Conservation (phyloP, 2,113 vertebrate genomes). For the Aegotheles bennettii region DNA sequence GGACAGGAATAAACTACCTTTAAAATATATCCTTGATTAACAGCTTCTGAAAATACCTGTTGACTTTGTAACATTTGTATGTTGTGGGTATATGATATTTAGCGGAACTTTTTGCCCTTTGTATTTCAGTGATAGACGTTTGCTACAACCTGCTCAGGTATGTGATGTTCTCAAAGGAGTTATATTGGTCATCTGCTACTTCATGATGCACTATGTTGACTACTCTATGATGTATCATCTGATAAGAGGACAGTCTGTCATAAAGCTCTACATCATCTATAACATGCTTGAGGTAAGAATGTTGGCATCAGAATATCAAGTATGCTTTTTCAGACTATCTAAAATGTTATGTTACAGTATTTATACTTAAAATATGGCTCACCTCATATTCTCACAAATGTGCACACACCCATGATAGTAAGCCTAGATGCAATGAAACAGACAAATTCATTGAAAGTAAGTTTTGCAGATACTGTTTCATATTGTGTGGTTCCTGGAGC, state of each 20-base stretch:
- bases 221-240: constrained; percentile 99
- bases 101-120: constrained; percentile 23
- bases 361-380: neutral
- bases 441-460: neutral
- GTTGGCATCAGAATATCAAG: neutral
- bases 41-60: neutral
- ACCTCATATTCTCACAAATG: neutral
- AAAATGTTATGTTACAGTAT: neutral
- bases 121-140: constrained; percentile 83
- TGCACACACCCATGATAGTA: neutral
- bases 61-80: neutral
- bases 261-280: constrained; percentile 99
- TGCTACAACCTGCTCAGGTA: constrained; percentile 95
- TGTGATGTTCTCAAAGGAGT: constrained; percentile 95
- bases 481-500: neutral
- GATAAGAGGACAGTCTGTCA: constrained; percentile 96
- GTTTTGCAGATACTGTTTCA: neutral
- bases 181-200: constrained; percentile 92
- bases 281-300: constrained; percentile 97
- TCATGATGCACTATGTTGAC: constrained; percentile 98
- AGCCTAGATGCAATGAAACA: neutral
- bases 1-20: neutral
- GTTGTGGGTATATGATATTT: neutral
- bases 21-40: neutral
- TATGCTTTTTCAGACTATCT: neutral